Conservation (phyloP, 2,113 vertebrate species). For the Chiloscyllium plagiosum region DNA sequence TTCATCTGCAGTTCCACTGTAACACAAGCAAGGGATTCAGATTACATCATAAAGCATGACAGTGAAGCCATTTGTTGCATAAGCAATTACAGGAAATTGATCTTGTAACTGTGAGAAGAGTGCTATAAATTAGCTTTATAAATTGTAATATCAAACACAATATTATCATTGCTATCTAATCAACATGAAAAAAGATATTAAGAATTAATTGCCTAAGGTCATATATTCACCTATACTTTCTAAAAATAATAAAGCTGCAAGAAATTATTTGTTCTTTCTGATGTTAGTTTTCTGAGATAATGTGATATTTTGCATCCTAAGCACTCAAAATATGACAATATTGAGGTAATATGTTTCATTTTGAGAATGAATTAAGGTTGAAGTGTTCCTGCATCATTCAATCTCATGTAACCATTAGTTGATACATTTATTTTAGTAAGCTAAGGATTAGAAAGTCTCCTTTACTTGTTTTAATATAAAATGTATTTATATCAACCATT, state of each 20-base stretch:
- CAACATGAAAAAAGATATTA: background rate
- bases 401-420: background rate
- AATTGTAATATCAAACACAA: background rate
- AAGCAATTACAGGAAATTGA: constrained; percentile 9
- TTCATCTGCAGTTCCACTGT: background rate
- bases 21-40: background rate
- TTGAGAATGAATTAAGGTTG: background rate
- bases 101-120: background rate
- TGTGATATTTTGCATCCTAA: background rate
- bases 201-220: background rate
- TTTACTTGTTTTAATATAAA: background rate
- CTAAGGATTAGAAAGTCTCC: background rate
- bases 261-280: background rate
- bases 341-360: background rate
- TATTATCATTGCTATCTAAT: background rate
- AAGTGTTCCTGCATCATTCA: background rate
- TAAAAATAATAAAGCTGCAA: background rate
- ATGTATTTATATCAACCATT: background rate
- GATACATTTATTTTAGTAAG: background rate
- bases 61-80: constrained; percentile 9
- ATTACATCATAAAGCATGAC: background rate
- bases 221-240: background rate
- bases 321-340: background rate
- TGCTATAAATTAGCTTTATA: background rate
- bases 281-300: background rate